phyloP scores from a whole-genome alignment of 2,113 vertebrate genomes.

The Carassius gibelio region DNA sequence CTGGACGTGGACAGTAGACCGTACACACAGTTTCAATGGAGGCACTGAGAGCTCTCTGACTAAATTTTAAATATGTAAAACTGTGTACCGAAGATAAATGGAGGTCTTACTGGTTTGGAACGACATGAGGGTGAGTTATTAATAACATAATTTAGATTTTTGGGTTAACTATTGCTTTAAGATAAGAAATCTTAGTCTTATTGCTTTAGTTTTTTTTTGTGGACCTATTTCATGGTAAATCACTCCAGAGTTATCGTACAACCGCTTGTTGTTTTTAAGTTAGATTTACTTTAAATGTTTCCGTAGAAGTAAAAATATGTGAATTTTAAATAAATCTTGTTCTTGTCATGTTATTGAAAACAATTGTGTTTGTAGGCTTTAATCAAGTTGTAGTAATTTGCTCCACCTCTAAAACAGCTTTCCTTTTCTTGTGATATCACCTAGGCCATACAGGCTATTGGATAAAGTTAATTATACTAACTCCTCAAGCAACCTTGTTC shows the following conservation, averaged over 20 bases:
- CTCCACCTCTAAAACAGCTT: background rate
- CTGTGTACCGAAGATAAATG: too few relatives aligned
- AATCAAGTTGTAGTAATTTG: background rate
- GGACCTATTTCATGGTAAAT: background rate
- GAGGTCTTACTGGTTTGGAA: too few relatives aligned
- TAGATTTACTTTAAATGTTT: background rate
- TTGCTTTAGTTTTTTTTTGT: conserved; percentile 2
- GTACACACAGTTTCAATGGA: too few relatives aligned
- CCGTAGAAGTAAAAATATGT: background rate
- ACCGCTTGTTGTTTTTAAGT: background rate
- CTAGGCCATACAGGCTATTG: background rate
- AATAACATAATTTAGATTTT: too few relatives aligned
- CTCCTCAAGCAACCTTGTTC: too few relatives aligned
- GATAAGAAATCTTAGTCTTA: background rate
- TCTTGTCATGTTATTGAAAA: background rate
- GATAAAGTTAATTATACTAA: background rate
- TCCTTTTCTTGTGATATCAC: background rate
- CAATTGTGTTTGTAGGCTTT: background rate
- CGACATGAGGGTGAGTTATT: too few relatives aligned
- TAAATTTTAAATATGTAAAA: too few relatives aligned
- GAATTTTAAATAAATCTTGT: background rate
- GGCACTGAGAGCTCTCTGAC: too few relatives aligned
- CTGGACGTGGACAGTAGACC: too few relatives aligned
- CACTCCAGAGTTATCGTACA: background rate
- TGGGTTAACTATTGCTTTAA: too few relatives aligned